Evolutionary conservation across 2,888 invertebrate species (phyloP), one percentile per base, ranked within the genome.

Genomic region (Pheosia gnoma): DNA sequence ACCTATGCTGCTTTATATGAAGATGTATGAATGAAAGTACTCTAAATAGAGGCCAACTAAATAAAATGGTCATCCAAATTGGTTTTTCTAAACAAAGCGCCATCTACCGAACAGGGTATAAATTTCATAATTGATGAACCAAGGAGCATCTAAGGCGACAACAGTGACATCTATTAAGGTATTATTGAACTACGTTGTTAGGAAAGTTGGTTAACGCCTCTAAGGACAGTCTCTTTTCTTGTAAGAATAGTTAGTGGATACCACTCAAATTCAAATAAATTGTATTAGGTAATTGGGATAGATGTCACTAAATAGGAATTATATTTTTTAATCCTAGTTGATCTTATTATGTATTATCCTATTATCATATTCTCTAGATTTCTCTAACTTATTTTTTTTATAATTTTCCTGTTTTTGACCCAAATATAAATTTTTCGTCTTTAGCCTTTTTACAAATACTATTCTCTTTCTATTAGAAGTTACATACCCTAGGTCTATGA

Each of bases 81-180:
- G 3, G 4, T 43, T 13, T 13, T 56, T 61, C 3, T 3, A 39
- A 13, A 67, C 47, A 25, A 25, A 77, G 72, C 78, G 82, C 81
- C 87, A 86, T 85, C 87, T 87, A 53, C 74, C 63, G 41, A 55
- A n/a, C 51, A 41, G 8, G 1, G 36, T 43, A 13, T 1, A 53
- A 59, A 65, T 57, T 70, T 47, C 52, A 54, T 58, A 52, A 37
- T 58, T 55, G 60, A 51, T 60, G 60, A 51, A 41, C 41, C 41
- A 41, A 10, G 10, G 10, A n/a, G 47, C 5, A 5, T 47, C n/a
- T 49, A 55, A 47, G 57, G 13, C 13, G 49, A 53, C n/a, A 10
- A 36, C 47, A 64, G 75, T 74, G 75, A 71, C 77, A 75, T 76
- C 75, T 75, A 11, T 57, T 47, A 13, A 25, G 57, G 51, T 38